Conservation (phyloP, 1,140 invertebrate species). For the Drosophila truncata region DNA sequence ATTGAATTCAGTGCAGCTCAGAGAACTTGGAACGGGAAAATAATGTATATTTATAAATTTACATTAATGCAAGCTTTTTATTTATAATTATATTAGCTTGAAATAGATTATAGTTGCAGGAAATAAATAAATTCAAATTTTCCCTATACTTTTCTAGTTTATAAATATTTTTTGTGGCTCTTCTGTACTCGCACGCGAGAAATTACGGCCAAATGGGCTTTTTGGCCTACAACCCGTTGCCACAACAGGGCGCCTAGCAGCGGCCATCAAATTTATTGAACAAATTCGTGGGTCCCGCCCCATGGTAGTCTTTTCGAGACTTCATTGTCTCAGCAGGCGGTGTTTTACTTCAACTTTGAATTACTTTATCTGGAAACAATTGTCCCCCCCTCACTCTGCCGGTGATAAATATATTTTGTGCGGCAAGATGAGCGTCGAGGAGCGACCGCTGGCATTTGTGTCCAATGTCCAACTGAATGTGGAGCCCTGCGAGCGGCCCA, state of each 20-base stretch:
- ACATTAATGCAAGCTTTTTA: background rate
- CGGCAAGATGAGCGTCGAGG: slow-evolving; percentile 51
- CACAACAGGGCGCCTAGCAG: slow-evolving; percentile 77
- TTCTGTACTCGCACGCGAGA: slow-evolving; percentile 12
- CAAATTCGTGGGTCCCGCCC: slow-evolving; percentile 54
- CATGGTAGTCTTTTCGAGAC: slow-evolving; percentile 6
- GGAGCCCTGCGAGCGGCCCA: slow-evolving; percentile 41
- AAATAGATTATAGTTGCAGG: no score
- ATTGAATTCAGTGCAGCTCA: background rate
- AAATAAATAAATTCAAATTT: background rate
- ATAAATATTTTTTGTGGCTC: background rate
- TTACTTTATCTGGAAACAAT: slow-evolving; percentile 19
- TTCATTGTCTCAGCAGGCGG: slow-evolving; percentile 42
- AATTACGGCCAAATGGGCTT: slow-evolving; percentile 11
- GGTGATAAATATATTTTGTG: slow-evolving; percentile 19
- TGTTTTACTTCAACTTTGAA: slow-evolving; percentile 11
- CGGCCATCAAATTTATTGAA: slow-evolving; percentile 67
- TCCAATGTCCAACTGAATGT: slow-evolving; percentile 65
- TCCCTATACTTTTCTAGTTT: background rate
- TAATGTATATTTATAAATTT: no score
- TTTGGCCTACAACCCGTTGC: slow-evolving; percentile 52
- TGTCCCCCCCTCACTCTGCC: background rate
- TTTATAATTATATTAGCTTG: background rate
- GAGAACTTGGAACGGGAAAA: background rate
- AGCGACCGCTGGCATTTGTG: slow-evolving; percentile 36